Conservation (phyloP, 2,113 vertebrate genomes). For the Erythrocercus mccallii region DNA sequence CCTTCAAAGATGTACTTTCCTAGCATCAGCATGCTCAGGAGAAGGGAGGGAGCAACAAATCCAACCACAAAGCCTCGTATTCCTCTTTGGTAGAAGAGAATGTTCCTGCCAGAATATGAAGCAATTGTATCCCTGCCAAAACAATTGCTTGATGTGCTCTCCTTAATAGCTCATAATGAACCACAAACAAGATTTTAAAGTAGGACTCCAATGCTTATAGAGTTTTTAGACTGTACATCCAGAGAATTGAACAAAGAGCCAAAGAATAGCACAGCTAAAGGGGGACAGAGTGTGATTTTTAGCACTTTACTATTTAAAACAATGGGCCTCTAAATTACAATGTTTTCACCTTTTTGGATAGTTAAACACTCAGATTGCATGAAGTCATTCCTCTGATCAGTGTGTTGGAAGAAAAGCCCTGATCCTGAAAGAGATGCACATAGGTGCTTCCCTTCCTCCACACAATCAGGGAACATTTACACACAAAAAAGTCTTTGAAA, state of each 20-base stretch:
- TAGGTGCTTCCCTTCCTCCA: not conserved
- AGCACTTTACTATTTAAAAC: not conserved
- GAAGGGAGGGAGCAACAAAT: not conserved
- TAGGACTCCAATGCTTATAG: slow-evolving; percentile 19
- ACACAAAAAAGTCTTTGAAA: not conserved
- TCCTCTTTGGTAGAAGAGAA: not conserved
- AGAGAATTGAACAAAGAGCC: not conserved
- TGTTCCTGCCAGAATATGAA: slow-evolving; percentile 9
- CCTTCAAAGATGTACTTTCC: not conserved
- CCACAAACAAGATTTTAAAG: slow-evolving; percentile 59
- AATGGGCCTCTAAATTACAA: not conserved
- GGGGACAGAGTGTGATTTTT: not conserved
- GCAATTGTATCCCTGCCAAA: slow-evolving; percentile 43
- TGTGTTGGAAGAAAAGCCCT: not conserved
- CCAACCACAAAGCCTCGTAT: not conserved
- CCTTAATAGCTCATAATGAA: slow-evolving; percentile 54
- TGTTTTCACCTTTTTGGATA: not conserved
- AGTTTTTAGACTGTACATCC: not conserved
- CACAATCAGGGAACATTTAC: not conserved
- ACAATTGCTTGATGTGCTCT: slow-evolving; percentile 13
- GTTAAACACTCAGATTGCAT: not conserved
- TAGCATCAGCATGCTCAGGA: not conserved
- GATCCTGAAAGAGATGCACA: not conserved
- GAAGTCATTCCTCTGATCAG: not conserved
- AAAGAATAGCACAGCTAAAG: not conserved